Percentiles rank a stretch among this genome's conserved stretches.
phyloP scores from a whole-genome alignment of 1,140 invertebrate genomes.

The Batillaria attramentaria region DNA sequence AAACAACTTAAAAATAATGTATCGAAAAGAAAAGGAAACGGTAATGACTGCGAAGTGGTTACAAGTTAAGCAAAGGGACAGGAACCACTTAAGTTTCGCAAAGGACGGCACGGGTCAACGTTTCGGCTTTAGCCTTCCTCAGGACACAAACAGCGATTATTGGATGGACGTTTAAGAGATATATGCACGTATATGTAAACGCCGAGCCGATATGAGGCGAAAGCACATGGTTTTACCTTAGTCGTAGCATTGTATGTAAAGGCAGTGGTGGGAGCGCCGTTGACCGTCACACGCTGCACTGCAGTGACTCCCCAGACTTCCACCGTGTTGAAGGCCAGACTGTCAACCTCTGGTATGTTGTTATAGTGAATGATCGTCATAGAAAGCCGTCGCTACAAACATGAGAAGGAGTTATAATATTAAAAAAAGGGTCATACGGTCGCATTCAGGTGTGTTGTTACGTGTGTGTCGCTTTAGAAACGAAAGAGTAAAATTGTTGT shows the following conservation, averaged over 20 bases:
- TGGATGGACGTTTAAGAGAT: no score
- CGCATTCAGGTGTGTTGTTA: background rate
- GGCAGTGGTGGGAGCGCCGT: background rate
- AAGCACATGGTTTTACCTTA: no score
- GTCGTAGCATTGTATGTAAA: background rate
- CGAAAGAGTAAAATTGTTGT: background rate
- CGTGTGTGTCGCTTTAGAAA: background rate
- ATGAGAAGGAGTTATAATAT: background rate
- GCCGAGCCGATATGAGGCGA: no score
- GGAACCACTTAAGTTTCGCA: no score
- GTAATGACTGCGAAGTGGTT: no score
- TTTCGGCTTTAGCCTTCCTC: no score
- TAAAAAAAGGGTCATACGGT: background rate
- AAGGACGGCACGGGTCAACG: no score
- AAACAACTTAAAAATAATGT: no score
- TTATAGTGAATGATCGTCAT: slow-evolving; percentile 27
- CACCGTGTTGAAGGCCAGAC: slow-evolving; percentile 32
- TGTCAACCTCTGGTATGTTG: slow-evolving; percentile 11
- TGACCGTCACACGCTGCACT: slow-evolving; percentile 18
- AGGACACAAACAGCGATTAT: no score
- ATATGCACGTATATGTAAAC: no score
- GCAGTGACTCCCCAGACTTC: slow-evolving; percentile 38
- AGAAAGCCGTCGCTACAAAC: background rate
- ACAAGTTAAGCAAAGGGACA: no score
- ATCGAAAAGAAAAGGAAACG: no score